phyloP scores from a whole-genome alignment of 1,140 invertebrate species.

The Telenomus remus region DNA sequence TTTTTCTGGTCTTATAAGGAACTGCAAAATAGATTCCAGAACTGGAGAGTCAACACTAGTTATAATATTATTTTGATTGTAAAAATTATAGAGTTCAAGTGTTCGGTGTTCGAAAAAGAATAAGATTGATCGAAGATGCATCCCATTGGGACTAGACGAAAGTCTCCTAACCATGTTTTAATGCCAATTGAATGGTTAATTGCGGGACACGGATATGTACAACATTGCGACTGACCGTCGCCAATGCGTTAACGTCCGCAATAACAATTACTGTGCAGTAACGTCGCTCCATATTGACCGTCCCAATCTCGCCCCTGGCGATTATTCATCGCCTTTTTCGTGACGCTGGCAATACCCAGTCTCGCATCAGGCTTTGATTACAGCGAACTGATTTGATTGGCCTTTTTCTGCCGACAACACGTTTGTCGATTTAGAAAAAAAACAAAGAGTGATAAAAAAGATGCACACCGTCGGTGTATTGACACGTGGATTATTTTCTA shows the following conservation, averaged over 20 bases:
- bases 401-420: constrained; percentile 28
- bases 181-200: constrained; percentile 59
- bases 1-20: too few relatives aligned
- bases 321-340: constrained; percentile 51
- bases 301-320: constrained; percentile 39
- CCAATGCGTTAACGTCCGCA: constrained; percentile 43
- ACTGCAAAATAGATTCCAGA: too few relatives aligned
- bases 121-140: too few relatives aligned
- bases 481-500: too few relatives aligned
- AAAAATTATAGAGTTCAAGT: too few relatives aligned
- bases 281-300: constrained; percentile 52
- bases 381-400: constrained; percentile 30
- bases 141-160: too few relatives aligned
- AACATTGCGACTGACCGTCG: constrained; percentile 32
- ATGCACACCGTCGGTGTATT: too few relatives aligned
- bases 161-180: constrained; percentile 57
- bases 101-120: too few relatives aligned
- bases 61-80: too few relatives aligned
- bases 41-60: too few relatives aligned
- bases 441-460: too few relatives aligned
- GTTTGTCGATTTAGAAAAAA: constrained; percentile 50
- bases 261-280: constrained; percentile 56
- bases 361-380: constrained; percentile 36
- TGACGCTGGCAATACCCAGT: constrained; percentile 7
- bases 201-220: constrained; percentile 34